phyloP scores from a whole-genome alignment of 2,888 invertebrate genomes.

The Orchestes rusci region DNA sequence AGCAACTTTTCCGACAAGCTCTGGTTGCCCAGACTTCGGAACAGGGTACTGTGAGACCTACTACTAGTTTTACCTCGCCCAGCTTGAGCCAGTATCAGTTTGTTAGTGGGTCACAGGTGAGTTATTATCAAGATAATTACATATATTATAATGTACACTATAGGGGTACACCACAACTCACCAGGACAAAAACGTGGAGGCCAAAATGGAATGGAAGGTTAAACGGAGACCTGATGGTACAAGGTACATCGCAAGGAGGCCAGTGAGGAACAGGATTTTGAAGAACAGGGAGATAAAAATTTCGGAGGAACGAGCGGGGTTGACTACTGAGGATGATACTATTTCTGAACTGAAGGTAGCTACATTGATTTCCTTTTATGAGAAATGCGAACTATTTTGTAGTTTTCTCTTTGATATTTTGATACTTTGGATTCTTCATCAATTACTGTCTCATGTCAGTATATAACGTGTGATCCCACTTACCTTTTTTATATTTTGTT shows the following conservation, averaged over 20 bases:
- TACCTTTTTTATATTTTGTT: too few species aligned
- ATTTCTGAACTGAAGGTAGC: slow-evolving; percentile 64
- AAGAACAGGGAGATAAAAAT: slow-evolving; percentile 61
- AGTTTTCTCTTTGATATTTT: too few species aligned
- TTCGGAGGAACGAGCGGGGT: slow-evolving; percentile 57
- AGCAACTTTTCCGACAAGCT: slow-evolving; percentile 54
- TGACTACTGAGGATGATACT: slow-evolving; percentile 68
- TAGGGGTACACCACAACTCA: slow-evolving; percentile 20
- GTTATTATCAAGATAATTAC: neutral
- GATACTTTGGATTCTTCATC: too few species aligned
- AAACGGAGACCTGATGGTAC: slow-evolving; percentile 70
- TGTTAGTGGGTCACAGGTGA: slow-evolving; percentile 42
- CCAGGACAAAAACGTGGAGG: slow-evolving; percentile 31
- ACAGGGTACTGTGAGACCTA: slow-evolving; percentile 29
- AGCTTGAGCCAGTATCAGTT: slow-evolving; percentile 54
- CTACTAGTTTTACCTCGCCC: slow-evolving; percentile 48
- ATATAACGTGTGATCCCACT: too few species aligned
- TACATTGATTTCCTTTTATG: too few species aligned
- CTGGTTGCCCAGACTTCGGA: slow-evolving; percentile 40
- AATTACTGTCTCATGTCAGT: too few species aligned
- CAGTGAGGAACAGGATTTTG: slow-evolving; percentile 58
- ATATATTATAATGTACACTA: neutral
- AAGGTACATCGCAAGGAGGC: slow-evolving; percentile 66
- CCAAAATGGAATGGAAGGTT: slow-evolving; percentile 66
- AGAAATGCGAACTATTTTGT: too few species aligned